Evolutionary conservation across 2,797 vertebrate genomes (phyloP).

Genomic region (Poecilia picta): DNA sequence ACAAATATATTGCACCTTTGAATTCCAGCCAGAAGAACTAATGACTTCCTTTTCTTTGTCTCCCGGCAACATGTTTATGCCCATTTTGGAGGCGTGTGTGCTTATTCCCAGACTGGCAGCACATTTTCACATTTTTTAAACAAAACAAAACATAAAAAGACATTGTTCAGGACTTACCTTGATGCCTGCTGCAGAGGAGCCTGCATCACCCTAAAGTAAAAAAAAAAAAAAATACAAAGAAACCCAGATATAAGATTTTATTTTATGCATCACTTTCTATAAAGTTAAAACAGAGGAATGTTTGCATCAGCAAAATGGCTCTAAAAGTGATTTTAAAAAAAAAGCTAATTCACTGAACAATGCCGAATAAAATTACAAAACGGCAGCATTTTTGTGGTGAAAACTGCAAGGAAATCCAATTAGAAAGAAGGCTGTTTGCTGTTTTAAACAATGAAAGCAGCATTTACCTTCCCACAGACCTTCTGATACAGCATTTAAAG

Average conservation of each 20-base stretch:
- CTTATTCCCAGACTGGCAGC: background rate
- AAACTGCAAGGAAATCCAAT: conserved; percentile 35
- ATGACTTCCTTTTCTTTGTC: background rate
- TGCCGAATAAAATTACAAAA: conserved; percentile 24
- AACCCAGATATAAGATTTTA: conserved; percentile 13
- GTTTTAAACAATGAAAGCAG: conserved; percentile 23
- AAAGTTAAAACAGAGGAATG: background rate
- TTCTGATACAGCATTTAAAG: conserved; percentile 29
- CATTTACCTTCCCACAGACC: conserved; percentile 26
- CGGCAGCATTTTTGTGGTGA: conserved; percentile 20
- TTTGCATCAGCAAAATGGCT: conserved; percentile 8
- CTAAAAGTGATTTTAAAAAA: conserved; percentile 15
- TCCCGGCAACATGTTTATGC: background rate
- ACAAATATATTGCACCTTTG: background rate
- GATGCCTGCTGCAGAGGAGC: conserved; percentile 97
- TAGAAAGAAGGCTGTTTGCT: conserved; percentile 25
- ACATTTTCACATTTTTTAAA: background rate
- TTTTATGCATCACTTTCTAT: conserved; percentile 1
- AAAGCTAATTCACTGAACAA: conserved; percentile 35
- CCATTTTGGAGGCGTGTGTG: background rate
- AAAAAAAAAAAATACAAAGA: background rate
- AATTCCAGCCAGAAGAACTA: background rate
- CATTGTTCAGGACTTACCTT: conserved; percentile 84
- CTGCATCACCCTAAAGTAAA: conserved; percentile 89
- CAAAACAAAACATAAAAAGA: background rate